Evolutionary conservation across 2,888 invertebrate genomes (phyloP).

Genomic region (Ophion obscuratus): DNA sequence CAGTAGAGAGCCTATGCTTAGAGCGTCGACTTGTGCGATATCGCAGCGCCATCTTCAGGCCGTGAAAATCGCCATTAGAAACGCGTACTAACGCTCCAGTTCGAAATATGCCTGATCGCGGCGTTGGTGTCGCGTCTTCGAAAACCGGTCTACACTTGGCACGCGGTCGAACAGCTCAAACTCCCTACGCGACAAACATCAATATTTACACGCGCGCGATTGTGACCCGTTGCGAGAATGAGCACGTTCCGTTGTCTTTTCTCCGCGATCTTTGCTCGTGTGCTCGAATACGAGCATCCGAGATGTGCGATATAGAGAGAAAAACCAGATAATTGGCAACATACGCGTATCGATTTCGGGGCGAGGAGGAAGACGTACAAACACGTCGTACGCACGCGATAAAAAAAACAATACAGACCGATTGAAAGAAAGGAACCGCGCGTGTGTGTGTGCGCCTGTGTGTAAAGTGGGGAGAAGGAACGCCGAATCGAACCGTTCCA

Average conservation of each 20-base stretch:
- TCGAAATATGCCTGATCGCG: background rate
- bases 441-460: background rate
- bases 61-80: background rate
- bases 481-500: conserved; percentile 68
- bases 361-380: background rate
- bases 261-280: background rate
- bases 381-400: conserved; percentile 1
- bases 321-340: conserved; percentile 3
- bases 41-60: no score
- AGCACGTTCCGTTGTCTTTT: background rate
- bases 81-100: background rate
- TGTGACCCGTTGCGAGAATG: conserved; percentile 12
- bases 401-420: background rate
- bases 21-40: no score
- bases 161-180: conserved; percentile 25
- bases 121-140: background rate
- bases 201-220: conserved; percentile 33
- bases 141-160: conserved; percentile 26
- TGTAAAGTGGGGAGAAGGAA: conserved; percentile 70
- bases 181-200: conserved; percentile 18
- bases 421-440: conserved; percentile 6
- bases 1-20: no score
- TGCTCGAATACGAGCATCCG: background rate
- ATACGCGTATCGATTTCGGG: conserved; percentile 21
- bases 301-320: background rate